Evolutionary conservation across 2,888 invertebrate genomes (phyloP), one percentile per base, ranked within the genome.

Genomic region (Meganola albula): DNA sequence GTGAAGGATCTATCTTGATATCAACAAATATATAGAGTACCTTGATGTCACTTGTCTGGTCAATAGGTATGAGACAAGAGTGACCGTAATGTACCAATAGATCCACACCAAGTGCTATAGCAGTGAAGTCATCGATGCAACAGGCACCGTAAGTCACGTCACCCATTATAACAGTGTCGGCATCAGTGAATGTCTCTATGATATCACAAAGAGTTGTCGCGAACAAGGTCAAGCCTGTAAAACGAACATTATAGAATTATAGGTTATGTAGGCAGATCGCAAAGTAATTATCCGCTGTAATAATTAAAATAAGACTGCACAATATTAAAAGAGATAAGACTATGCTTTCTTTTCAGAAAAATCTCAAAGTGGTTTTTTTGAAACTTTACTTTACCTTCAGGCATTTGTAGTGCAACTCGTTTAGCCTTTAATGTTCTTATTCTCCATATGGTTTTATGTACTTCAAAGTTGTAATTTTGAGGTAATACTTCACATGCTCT

Each of bases 71-170:
- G 30, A 96, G 90, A 77, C 99, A 99, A 48, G 98, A 98, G 75
- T 99, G 99, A 1, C 98, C 99, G 71, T 99, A 99, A 77, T 99
- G 99, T 14, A 99, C 92, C 45, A 98, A 82, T 11, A 99, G 83
- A 57, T 98, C 96, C 5, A 95, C 95, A 7, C 93, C 94, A 16
- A 99, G 87, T 0, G 97, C 95, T 56, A 90, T 89, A 0, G 99
- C 98, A 0, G 97, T 97, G 66, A 92, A 94, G 83, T 99, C 99
- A 69, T 99, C 99, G 7, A 99, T 92, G 73, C 99, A 99, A 71
- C 99, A 99, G 0, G 99, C 99, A 20, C 99, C 99, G 66, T 99
- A 99, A 0, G 99, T 99, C 9, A 99, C 98, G 80, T 99, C 99
- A 4, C 97, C 99, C 96, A 99, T 96, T 42, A 99, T 97, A 27